Conservation (phyloP, 1,140 invertebrate genomes). For the Dendrolimus kikuchii region DNA sequence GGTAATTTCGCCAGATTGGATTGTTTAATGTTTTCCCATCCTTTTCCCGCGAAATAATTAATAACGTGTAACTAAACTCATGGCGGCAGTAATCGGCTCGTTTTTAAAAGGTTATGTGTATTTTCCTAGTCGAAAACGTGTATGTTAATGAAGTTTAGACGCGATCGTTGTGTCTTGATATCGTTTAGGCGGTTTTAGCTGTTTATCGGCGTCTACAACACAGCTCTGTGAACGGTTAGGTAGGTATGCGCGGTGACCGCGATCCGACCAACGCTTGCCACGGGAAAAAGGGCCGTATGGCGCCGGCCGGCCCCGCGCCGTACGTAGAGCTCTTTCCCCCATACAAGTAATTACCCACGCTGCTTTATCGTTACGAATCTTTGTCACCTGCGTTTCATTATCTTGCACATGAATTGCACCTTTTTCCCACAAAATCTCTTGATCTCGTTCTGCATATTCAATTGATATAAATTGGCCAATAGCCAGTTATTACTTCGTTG, state of each 20-base stretch:
- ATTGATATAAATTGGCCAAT: conserved; percentile 32
- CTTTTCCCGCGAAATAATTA: conserved; percentile 36
- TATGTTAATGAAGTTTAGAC: conserved; percentile 12
- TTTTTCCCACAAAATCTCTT: conserved; percentile 21
- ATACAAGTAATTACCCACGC: conserved; percentile 55
- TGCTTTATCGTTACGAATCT: conserved; percentile 59
- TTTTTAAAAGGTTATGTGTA: conserved; percentile 11
- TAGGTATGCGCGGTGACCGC: conserved; percentile 47
- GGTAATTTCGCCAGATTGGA: conserved; percentile 3
- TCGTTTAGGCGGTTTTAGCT: conserved; percentile 29
- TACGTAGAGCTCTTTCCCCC: conserved; percentile 39
- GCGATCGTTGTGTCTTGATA: conserved; percentile 11
- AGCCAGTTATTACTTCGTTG: conserved; percentile 34
- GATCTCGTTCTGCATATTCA: conserved; percentile 21
- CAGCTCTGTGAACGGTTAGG: conserved; percentile 20
- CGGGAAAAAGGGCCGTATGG: conserved; percentile 49
- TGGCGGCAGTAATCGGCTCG: conserved; percentile 13
- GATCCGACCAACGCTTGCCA: conserved; percentile 38
- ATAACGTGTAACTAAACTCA: conserved; percentile 19
- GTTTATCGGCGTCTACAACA: conserved; percentile 23
- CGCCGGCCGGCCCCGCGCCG: conserved; percentile 22
- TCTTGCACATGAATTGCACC: conserved; percentile 33
- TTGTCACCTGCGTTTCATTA: conserved; percentile 65
- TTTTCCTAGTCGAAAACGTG: conserved; percentile 10
- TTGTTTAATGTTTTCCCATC: conserved; percentile 23